Percentiles rank a stretch among this genome's conserved stretches.
Evolutionary conservation across 92 coral and sea anemone genomes (phyloP).

Genomic region (Porites evermanni): DNA sequence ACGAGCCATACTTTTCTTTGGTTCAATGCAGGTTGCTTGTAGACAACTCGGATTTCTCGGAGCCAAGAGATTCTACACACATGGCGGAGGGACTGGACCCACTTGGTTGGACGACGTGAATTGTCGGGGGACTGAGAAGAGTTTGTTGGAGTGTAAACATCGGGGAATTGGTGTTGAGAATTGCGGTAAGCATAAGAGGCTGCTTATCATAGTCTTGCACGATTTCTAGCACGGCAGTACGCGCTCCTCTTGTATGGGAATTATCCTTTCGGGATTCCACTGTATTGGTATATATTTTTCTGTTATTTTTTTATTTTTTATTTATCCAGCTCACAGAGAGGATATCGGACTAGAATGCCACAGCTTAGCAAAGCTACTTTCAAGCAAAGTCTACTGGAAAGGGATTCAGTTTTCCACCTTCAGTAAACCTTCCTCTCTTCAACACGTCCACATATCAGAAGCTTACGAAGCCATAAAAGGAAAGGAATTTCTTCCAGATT

Average conservation of each 20-base stretch:
- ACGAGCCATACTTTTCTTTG: neutral
- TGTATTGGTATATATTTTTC: too few relatives aligned
- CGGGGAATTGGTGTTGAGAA: slow-evolving; percentile 60
- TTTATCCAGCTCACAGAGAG: slow-evolving; percentile 37
- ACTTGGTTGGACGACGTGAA: slow-evolving; percentile 71
- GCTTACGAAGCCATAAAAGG: slow-evolving; percentile 61
- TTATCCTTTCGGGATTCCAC: neutral
- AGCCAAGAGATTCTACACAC: slow-evolving; percentile 53
- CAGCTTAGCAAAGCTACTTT: slow-evolving; percentile 38
- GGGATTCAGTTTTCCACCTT: slow-evolving; percentile 65
- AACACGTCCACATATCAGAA: slow-evolving; percentile 50
- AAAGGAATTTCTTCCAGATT: slow-evolving; percentile 38
- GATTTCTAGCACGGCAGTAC: too few relatives aligned
- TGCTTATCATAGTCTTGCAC: too few relatives aligned
- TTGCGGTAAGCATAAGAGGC: slow-evolving; percentile 38
- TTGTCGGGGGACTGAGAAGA: slow-evolving; percentile 67
- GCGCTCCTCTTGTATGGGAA: neutral
- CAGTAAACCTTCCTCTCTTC: slow-evolving; percentile 38
- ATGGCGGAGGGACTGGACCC: slow-evolving; percentile 59
- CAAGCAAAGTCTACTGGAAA: slow-evolving; percentile 51
- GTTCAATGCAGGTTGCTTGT: slow-evolving; percentile 60
- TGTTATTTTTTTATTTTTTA: neutral
- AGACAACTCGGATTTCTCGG: slow-evolving; percentile 76
- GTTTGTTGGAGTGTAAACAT: slow-evolving; percentile 56
- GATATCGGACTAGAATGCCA: slow-evolving; percentile 72